Conservation (phyloP, 2,113 vertebrate species). For the Elachura formosa region DNA sequence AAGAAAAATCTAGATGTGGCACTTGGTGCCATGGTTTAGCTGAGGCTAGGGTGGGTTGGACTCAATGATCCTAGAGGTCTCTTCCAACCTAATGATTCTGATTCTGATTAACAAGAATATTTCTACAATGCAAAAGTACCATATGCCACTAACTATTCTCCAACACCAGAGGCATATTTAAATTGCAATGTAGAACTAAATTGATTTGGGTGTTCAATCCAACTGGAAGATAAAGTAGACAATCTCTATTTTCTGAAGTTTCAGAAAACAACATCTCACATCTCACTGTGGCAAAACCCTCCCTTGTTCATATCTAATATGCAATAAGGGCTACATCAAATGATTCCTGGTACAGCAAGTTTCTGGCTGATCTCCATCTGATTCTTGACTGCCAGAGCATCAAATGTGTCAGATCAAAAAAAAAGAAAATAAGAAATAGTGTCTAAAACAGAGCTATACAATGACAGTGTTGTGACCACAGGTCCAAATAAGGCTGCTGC, state of each 20-base stretch:
- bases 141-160: background rate
- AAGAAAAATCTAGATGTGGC: too few relatives aligned
- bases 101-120: too few relatives aligned
- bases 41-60: too few relatives aligned
- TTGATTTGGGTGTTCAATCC: background rate
- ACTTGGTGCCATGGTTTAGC: too few relatives aligned
- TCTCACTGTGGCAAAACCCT: background rate
- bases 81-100: too few relatives aligned
- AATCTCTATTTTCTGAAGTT: background rate
- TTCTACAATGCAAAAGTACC: background rate
- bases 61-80: too few relatives aligned
- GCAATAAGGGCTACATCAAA: background rate
- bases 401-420: background rate
- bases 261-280: background rate
- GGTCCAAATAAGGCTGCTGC: background rate
- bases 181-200: background rate
- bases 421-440: background rate
- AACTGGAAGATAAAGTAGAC: background rate
- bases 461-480: background rate
- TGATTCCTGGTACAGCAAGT: background rate
- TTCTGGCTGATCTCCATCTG: background rate
- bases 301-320: background rate
- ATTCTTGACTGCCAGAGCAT: background rate
- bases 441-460: background rate
- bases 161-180: background rate